These are phyloP conservation scores for Serranus cabrilla DNA, from an alignment of 2,797 vertebrate species.

Conservation along the genomic window DNA sequence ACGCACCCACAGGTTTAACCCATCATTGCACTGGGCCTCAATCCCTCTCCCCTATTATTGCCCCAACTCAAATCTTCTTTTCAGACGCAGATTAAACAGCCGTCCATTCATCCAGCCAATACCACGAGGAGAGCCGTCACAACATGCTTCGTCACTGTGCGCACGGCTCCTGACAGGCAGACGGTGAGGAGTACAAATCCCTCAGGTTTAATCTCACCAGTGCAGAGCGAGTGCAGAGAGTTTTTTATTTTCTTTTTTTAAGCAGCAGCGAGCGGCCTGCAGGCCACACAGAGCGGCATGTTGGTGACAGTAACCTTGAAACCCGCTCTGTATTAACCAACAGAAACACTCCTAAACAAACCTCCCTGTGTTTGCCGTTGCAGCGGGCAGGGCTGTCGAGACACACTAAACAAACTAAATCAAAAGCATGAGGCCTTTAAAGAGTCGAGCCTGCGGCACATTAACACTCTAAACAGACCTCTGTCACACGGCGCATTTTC, in stretches of 20 bases:
- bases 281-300: constrained; percentile 47
- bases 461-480: constrained; percentile 58
- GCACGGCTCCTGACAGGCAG: constrained; percentile 65
- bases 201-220: constrained; percentile 68
- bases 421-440: constrained; percentile 48
- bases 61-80: constrained; percentile 62
- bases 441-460: constrained; percentile 44
- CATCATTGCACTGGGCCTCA: constrained; percentile 8
- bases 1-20: constrained; percentile 12
- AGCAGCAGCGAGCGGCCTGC: constrained; percentile 46
- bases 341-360: constrained; percentile 66
- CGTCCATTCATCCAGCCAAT: constrained; percentile 61
- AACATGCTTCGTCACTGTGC: constrained; percentile 67
- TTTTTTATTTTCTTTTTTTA: constrained; percentile 22
- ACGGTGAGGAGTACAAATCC: constrained; percentile 74
- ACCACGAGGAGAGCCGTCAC: constrained; percentile 73
- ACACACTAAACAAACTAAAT: constrained; percentile 62
- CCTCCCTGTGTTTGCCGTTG: constrained; percentile 58
- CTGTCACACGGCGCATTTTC: constrained; percentile 37
- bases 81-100: constrained; percentile 67
- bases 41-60: constrained; percentile 47
- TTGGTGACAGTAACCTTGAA: constrained; percentile 60
- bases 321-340: constrained; percentile 46
- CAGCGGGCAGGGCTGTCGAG: constrained; percentile 32
- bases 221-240: constrained; percentile 23